Base-by-base conservation (phyloP, 1,140 invertebrate species). In the Riptortus pedestris region DNA sequence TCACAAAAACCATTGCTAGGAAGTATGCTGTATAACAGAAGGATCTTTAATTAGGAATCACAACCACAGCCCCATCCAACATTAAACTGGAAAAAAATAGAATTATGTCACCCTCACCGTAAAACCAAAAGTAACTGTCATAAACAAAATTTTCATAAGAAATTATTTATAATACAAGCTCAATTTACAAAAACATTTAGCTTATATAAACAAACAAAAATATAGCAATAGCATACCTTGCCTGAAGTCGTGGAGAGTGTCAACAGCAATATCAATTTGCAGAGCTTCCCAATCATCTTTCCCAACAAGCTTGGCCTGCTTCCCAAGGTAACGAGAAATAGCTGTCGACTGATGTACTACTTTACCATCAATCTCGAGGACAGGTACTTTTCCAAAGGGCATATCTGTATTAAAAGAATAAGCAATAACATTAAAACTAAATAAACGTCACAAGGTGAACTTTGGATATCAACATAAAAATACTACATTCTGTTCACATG, bases 221-320 rank as follows among this genome's bases (percentile, higher is more conserved):
- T 20, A 51, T 4, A 51, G 3, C 20, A 2, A 22, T 7, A 31
- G 14, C 3, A 27, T 68, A 75, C 75, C 68, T 67, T 68, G 67
- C 65, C 73, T 68, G 27, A 75, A 73, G 65, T 76, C 73, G 66
- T 66, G 67, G 29, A 73, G 48, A 29, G 73, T 70, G 60, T 70
- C 70, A 3, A 74, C 72, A 51, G 73, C 69, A 43, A 74, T 72
- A 68, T 76, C 74, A 62, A 75, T 75, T 68, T 73, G 65, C 58
- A 84, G 76, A 22, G 79, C 76, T 74, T 87, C 82, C 79, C 82
- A 80, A 63, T 76, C 75, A 57, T 76, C 74, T 48, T 73, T 73
- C 16, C 79, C 80, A 68, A 75, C 74, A 26, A 83, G 66, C 66
- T 73, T 74, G 61, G 75, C 74, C 69, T 79, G 73, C 65, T 74